phyloP scores from a whole-genome alignment of 2,113 vertebrate species.

The Megalops atlanticus region DNA sequence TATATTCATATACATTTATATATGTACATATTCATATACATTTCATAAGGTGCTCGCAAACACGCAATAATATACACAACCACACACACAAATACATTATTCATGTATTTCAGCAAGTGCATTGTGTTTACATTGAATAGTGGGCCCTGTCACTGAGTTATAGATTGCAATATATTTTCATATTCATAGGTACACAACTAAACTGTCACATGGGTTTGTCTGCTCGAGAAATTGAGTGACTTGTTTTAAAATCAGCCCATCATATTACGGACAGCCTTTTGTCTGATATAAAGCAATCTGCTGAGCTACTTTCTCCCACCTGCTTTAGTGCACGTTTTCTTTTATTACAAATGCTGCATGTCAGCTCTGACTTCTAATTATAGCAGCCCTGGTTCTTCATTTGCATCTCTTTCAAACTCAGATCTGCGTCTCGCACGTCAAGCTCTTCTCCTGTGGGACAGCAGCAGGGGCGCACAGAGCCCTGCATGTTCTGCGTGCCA shows the following conservation, averaged over 20 bases:
- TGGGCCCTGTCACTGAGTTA: neutral
- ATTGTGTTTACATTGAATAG: too few species aligned
- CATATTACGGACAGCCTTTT: neutral
- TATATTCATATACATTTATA: too few species aligned
- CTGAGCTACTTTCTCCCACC: neutral
- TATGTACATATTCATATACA: too few species aligned
- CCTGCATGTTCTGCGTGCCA: neutral
- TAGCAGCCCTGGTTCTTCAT: constrained; percentile 8
- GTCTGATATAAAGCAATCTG: neutral
- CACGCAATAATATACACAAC: neutral
- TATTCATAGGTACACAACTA: neutral
- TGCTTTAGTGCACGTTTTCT: neutral
- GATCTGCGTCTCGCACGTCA: neutral
- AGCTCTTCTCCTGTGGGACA: constrained; percentile 11
- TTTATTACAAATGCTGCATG: neutral
- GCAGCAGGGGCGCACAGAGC: neutral
- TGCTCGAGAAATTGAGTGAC: neutral
- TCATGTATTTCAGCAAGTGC: too few species aligned
- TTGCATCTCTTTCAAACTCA: constrained; percentile 30
- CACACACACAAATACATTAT: neutral
- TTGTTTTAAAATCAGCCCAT: neutral
- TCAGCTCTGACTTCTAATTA: constrained; percentile 24
- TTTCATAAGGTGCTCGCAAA: too few species aligned
- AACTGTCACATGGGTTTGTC: neutral
- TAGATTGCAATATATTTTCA: neutral